Base-by-base conservation (phyloP, 2,888 invertebrate genomes). In the Brenthis hecate region DNA sequence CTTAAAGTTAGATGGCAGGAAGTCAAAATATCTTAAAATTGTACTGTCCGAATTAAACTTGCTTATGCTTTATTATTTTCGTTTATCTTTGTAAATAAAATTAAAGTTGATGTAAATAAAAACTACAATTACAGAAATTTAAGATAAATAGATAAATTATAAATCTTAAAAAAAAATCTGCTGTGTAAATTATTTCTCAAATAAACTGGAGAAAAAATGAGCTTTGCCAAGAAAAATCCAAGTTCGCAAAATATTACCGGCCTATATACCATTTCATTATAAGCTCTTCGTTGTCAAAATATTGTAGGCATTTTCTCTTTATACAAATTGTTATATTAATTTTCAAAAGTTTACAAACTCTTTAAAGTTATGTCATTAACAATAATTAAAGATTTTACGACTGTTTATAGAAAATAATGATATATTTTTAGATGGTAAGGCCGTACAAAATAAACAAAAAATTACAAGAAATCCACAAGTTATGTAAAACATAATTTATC, bases 31-130 rank as follows among this genome's bases (percentile, higher is more conserved):
- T 50, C 60, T 53, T 47, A 67, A 55, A 55, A 56, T 16, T 56
- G 43, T 50, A 56, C 65, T 60, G 54, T 68, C 55, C 50, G 65
- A 68, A 65, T 68, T 65, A 68, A 71, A 65, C 16, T 68, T 58
- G 51, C 50, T 19, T 13, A 13, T 48, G 32, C 14, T 19, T 13
- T 56, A 8, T 23, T 47, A 36, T 23, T 48, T 57, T 6, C 8
- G 6, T 1, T 8, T 43, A 61, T 58, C 56, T 64, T 53, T 3
- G 6, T 28, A 23, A 14, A 50, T 65, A 6, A 47, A 14, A 47
- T 11, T 8, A 23, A 36, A 19, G 11, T 36, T 55, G 8, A 13
- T 0, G 11, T 36, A 19, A 43, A 43, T 43, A 23, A 16, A 16
- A 23, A 57, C 13, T 43, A 57, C 13, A 6, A 13, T 28, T 6